Conservation (phyloP, 2,113 vertebrate species). For the Phyllostomus hastatus region DNA sequence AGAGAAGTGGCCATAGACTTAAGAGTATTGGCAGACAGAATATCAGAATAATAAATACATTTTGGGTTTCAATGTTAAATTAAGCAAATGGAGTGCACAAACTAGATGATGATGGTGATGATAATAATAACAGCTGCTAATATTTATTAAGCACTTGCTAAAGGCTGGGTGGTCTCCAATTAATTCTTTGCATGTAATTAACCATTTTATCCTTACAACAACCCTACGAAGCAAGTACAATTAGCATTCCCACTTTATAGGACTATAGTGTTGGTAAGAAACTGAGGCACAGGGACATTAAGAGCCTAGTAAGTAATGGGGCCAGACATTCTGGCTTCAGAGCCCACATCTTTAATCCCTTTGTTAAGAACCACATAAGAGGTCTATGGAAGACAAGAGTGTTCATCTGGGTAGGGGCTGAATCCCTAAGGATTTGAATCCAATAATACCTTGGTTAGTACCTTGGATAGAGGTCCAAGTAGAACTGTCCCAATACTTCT, state of each 20-base stretch:
- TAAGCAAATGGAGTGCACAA: neutral
- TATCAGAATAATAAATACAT: neutral
- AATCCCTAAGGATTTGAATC: neutral
- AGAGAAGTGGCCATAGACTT: neutral
- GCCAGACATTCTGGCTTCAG: neutral
- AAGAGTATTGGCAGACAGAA: neutral
- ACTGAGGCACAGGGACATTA: neutral
- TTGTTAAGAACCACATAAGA: neutral
- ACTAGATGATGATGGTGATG: neutral
- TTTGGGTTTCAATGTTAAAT: neutral
- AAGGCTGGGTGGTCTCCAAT: neutral
- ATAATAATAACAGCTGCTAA: neutral
- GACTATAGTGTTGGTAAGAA: neutral
- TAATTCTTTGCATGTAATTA: neutral
- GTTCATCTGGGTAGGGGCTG: neutral
- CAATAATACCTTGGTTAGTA: constrained; percentile 66
- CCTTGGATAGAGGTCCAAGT: constrained; percentile 95
- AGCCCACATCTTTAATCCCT: neutral
- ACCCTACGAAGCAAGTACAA: neutral
- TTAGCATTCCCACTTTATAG: neutral
- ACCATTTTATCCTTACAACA: constrained; percentile 6
- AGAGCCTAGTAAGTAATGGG: neutral
- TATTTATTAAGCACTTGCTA: neutral
- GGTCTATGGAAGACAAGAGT: neutral
- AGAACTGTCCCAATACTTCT: constrained; percentile 93